These are phyloP conservation scores for Amia ocellicauda DNA, from an alignment of 2,113 vertebrate species.

Conservation along the genomic window DNA sequence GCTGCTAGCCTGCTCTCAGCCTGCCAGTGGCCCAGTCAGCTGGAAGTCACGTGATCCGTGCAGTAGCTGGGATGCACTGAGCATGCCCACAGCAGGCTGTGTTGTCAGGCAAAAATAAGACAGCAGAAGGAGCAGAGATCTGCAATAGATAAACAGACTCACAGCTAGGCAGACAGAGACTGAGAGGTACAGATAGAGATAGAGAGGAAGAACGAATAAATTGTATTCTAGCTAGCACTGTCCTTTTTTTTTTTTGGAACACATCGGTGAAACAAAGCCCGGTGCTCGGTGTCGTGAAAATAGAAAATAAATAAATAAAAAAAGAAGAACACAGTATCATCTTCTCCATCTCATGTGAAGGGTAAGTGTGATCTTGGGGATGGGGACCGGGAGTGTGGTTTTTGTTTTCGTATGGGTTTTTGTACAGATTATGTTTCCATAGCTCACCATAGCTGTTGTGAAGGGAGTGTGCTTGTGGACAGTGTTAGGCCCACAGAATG, in stretches of 20 bases:
- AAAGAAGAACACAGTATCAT: conserved; percentile 46
- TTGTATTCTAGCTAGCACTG: background rate
- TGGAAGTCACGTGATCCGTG: conserved; percentile 69
- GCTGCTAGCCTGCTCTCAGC: conserved; percentile 29
- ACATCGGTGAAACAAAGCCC: background rate
- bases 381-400: background rate
- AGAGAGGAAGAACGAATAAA: background rate
- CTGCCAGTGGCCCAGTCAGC: conserved; percentile 64
- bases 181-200: conserved; percentile 25
- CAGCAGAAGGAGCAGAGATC: conserved; percentile 60
- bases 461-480: background rate
- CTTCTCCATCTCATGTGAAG: conserved; percentile 54
- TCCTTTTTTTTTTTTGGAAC: background rate
- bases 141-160: conserved; percentile 69
- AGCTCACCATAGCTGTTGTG: background rate
- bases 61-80: conserved; percentile 43
- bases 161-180: conserved; percentile 31
- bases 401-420: background rate
- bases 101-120: conserved; percentile 76
- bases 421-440: too few species aligned
- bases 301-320: background rate
- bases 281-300: background rate
- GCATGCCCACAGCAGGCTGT: conserved; percentile 70
- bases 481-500: background rate
- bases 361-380: conserved; percentile 49